Conservation (phyloP, 2,113 vertebrate genomes). For the Octodon degus region DNA sequence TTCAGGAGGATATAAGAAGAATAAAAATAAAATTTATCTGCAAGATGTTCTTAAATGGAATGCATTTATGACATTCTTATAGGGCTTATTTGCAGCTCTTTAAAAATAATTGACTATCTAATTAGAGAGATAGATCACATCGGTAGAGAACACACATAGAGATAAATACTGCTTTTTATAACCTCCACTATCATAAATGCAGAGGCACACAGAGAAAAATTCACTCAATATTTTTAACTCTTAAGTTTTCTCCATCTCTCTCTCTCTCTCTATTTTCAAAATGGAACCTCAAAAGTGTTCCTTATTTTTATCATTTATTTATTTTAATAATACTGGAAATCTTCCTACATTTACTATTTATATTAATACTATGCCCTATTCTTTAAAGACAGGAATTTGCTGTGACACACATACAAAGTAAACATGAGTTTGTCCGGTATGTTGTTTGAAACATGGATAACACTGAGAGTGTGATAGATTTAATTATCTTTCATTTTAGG, state of each 20-base stretch:
- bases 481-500: constrained; percentile 19
- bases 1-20: constrained; percentile 51
- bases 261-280: neutral
- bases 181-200: constrained; percentile 17
- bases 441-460: neutral
- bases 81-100: constrained; percentile 79
- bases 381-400: neutral
- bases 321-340: constrained; percentile 17
- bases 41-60: constrained; percentile 74
- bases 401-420: neutral
- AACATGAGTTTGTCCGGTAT: neutral
- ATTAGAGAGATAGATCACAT: constrained; percentile 77
- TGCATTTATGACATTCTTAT: constrained; percentile 77
- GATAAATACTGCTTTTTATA: constrained; percentile 74
- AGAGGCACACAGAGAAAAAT: constrained; percentile 42
- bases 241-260: constrained; percentile 48
- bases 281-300: neutral
- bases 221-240: constrained; percentile 61
- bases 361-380: neutral
- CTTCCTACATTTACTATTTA: neutral
- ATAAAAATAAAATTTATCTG: constrained; percentile 79
- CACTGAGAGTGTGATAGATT: neutral
- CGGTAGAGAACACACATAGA: constrained; percentile 66
- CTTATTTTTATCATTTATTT: neutral
- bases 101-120: constrained; percentile 83